These are phyloP conservation scores for Nothura maculosa DNA, from an alignment of 2,797 vertebrate genomes.

Conservation along the genomic window DNA sequence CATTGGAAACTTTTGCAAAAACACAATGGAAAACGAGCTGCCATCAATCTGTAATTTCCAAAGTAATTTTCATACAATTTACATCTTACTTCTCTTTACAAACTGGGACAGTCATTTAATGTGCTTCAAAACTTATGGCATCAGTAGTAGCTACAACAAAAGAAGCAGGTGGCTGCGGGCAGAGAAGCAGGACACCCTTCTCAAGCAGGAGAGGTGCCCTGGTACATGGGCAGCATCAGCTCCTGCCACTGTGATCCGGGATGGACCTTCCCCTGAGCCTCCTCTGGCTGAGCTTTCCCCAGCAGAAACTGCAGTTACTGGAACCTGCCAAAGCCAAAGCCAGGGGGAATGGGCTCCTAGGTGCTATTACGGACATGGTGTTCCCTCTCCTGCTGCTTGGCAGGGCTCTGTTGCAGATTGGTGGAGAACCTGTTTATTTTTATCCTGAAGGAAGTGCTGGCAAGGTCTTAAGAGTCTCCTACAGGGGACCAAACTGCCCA, in stretches of 20 bases:
- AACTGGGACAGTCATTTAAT: not conserved
- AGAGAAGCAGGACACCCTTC: not conserved
- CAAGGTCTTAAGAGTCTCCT: not conserved
- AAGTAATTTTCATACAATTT: not conserved
- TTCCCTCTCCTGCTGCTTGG: not conserved
- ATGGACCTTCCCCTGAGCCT: not conserved
- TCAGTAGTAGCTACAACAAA: not conserved
- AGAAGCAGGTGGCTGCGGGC: not conserved
- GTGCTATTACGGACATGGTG: not conserved
- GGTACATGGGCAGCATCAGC: rapidly evolving
- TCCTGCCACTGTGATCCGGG: not conserved
- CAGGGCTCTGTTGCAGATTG: not conserved
- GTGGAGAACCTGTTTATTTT: not conserved
- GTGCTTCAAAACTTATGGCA: not conserved
- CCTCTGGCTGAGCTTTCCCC: not conserved
- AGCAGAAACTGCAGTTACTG: not conserved
- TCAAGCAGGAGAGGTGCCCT: not conserved
- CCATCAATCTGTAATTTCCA: not conserved
- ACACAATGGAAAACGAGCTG: constrained; percentile 26
- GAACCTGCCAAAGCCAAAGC: not conserved
- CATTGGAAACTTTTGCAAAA: not conserved
- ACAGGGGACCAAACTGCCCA: not conserved
- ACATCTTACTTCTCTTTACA: not conserved
- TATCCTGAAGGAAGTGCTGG: not conserved
- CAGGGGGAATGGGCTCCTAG: not conserved